Conservation (phyloP, 2,888 invertebrate species). For the Andrena dorsata region DNA sequence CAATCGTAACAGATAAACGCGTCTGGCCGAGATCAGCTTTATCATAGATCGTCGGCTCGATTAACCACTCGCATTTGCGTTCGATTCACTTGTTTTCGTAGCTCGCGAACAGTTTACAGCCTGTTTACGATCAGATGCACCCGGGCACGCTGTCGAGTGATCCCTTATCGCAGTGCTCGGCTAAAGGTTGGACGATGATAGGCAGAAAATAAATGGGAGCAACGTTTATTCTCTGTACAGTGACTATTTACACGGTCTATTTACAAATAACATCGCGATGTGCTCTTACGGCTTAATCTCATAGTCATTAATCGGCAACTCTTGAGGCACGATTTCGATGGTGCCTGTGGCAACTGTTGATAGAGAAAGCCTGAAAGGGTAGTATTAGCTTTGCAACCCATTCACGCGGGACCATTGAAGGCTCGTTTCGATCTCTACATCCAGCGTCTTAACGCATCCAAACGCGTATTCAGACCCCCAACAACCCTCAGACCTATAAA, state of each 20-base stretch:
- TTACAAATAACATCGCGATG: background rate
- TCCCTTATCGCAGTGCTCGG: background rate
- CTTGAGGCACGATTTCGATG: too few relatives aligned
- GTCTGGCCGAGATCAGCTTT: background rate
- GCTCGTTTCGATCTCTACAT: too few relatives aligned
- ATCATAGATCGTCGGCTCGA: slow-evolving; percentile 22
- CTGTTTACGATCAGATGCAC: background rate
- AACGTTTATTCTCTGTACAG: slow-evolving; percentile 10
- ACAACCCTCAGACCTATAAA: too few relatives aligned
- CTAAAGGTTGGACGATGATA: background rate
- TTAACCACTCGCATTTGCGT: slow-evolving; percentile 1
- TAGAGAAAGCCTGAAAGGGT: too few relatives aligned
- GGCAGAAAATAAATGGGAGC: background rate
- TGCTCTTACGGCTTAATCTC: too few relatives aligned
- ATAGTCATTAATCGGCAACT: too few relatives aligned
- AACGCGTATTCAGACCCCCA: too few relatives aligned
- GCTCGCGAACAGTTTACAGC: background rate
- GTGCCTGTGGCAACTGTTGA: too few relatives aligned
- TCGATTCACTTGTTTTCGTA: background rate
- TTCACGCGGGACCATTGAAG: too few relatives aligned
- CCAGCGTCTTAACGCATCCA: too few relatives aligned
- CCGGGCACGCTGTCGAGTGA: background rate
- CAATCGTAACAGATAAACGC: background rate
- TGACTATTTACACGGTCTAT: background rate
- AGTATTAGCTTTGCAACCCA: too few relatives aligned